Evolutionary conservation across 2,797 vertebrate genomes (phyloP), one percentile per base, ranked within the genome.

Genomic region (Siniperca obscura): DNA sequence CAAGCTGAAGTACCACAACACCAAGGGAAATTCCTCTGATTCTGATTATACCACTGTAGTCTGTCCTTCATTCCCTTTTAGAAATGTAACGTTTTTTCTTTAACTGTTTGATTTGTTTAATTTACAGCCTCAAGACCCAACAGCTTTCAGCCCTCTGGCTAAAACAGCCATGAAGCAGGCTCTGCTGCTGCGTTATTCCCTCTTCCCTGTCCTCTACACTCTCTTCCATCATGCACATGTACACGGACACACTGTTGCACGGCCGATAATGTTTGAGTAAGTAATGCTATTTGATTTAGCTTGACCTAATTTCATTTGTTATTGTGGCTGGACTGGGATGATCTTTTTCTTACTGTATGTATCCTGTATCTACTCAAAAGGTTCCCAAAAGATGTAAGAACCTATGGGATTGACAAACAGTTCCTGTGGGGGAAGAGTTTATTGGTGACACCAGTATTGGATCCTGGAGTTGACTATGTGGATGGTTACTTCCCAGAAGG

Each of bases 241-340:
- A 6, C 89, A 90, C 0, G 97, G 97, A 64, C 96, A 95, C 84
- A 97, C 96, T 0, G 96, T 97, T 0, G 95, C 96, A 12, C 93
- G 96, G 5, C 96, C 97, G 0, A 72, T 98, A 53, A 94, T 97
- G 85, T 97, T 97, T 66, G 96, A 98, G 97, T 98, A 87, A 96
- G 97, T 78, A 1, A 50, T 8, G 7, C n/a, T 16, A 8, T 22
- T 19, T 16, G 12, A 61, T 52, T 77, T 0, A 6, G 5, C 34
- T 12, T 11, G 10, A 30, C 2, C 36, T 65, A 4, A 14, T 56
- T 42, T 16, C 0, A 16, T 48, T 22, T 70, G 16, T 22, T n/a
- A 7, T 27, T 50, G 13, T 14, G 22, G 16, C 21, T 55, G 5
- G 1, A 1, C 1, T 36, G 3, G 5, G n/a, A n/a, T 13, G 4